Base-by-base conservation (phyloP, 53 echinoderm and acorn worm species). In the Paracentrotus lividus region DNA sequence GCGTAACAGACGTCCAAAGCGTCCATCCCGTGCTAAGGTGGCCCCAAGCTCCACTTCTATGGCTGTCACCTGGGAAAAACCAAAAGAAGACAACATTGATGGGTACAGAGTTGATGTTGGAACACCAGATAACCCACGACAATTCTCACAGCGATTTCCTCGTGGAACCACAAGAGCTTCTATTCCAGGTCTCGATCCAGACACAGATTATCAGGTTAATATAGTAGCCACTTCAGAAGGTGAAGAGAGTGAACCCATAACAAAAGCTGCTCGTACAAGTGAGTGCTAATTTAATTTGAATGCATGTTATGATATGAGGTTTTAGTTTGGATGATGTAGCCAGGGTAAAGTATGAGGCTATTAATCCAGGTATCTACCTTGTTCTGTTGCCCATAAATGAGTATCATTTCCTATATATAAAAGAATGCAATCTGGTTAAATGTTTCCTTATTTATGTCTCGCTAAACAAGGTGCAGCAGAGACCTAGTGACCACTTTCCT, bases 81-180 rank as follows among this genome's bases (percentile, higher is more conserved):
- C 91, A 29, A 18, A 24, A 34, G 91, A 76, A 45, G 75, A 89
- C 27, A 89, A 81, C 26, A 89, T 89, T 24, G 59, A 55, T 27
- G 91, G 91, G 23, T 91, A 91, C 91, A 68, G 91, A 8, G 47
- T 91, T 33, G 91, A 91, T 75, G 53, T 72, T 31, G 91, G 91
- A 32, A 67, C 91, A 24, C 49, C 69, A 6, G n/a, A 49, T 40
- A 72, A 91, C 53, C 91, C 91, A 42, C 12, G 42, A 29, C 69
- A 72, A 21, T 91, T 49, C 38, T 26, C 91, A 16, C 91, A 91
- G 53, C 67, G 54, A 47, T 52, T 91, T 47, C 75, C 72, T 33
- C 69, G 47, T 42, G 69, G 91, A 38, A 52, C 72, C 10, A 91
- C 51, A 31, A 72, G 75, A 29, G 27, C 21, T 23, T 45, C 91